Evolutionary conservation across 2,797 vertebrate genomes (phyloP), one percentile per base, ranked within the genome.

Genomic region (Bovichtus diacanthus): DNA sequence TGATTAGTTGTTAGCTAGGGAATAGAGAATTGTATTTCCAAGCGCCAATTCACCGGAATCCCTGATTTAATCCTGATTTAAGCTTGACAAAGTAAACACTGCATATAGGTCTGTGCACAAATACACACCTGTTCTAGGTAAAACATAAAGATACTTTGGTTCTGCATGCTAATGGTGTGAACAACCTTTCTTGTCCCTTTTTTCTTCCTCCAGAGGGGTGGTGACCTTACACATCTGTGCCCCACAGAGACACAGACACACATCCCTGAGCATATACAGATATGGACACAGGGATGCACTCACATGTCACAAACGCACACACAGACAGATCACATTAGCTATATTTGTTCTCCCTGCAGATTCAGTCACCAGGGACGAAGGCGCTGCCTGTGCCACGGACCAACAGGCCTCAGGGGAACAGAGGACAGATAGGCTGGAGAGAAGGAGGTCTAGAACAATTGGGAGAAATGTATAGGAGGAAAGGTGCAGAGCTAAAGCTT

Each of bases 321-420:
- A 78, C 67, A 83, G 73, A 73, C 69, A 50, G 46, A 86, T 85
- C 76, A 59, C 76, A 86, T 87, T 73, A 71, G 73, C 82, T 87
- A 70, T 88, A 86, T 92, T 84, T 90, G 60, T 85, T 86, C 86
- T 92, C 89, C 83, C 82, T 36, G 59, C 6, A 70, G 91, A 88
- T 67, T 83, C 3, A 3, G n/a, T 87, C 90, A 69, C 53, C 9
- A 1, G 70, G 83, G 89, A 87, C 2, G 0, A 27, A 81, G 50
- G 38, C 16, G 2, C 76, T 88, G 85, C 79, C 68, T 81, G 49
- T 83, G 80, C 84, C 73, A 63, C 2, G 27, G 76, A 83, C 87
- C 82, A 80, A 82, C 85, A 77, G 77, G 76, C 82, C 90, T 76
- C 78, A 39, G 31, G 82, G 87, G 84, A 84, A 74, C 19, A 65